Conservation (phyloP, 1,140 invertebrate genomes). For the Cepaea nemoralis region DNA sequence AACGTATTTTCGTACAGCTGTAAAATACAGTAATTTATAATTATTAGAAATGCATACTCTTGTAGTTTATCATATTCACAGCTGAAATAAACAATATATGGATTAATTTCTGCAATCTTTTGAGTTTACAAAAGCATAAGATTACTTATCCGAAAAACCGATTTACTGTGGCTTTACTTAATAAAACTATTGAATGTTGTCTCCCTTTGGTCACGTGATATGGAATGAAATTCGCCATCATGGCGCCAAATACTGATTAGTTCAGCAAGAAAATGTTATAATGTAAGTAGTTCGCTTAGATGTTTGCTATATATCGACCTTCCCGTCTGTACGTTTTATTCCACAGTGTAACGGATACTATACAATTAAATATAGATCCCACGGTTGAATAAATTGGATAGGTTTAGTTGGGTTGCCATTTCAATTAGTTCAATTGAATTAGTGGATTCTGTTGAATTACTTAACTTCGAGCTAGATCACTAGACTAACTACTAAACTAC, state of each 20-base stretch:
- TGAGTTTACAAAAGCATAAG: too few species aligned
- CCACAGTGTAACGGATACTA: background rate
- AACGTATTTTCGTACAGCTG: too few species aligned
- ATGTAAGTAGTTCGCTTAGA: background rate
- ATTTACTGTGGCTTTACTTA: background rate
- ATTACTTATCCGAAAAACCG: background rate
- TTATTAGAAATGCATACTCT: too few species aligned
- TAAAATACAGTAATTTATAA: too few species aligned
- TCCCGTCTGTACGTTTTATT: background rate
- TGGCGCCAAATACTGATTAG: slow-evolving; percentile 56
- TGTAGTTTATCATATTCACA: too few species aligned
- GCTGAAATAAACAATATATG: too few species aligned
- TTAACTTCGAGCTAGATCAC: too few species aligned
- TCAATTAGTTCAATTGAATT: too few species aligned
- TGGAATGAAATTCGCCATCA: slow-evolving; percentile 54
- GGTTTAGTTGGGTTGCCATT: background rate
- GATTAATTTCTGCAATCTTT: too few species aligned
- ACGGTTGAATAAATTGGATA: background rate
- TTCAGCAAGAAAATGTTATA: slow-evolving; percentile 4
- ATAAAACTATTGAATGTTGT: background rate
- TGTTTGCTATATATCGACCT: background rate
- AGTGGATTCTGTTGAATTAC: too few species aligned
- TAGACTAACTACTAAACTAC: too few species aligned
- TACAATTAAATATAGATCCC: too few species aligned
- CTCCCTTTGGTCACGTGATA: slow-evolving; percentile 41